Base-by-base conservation (phyloP, 2,888 invertebrate genomes). In the Drosophila conformis region DNA sequence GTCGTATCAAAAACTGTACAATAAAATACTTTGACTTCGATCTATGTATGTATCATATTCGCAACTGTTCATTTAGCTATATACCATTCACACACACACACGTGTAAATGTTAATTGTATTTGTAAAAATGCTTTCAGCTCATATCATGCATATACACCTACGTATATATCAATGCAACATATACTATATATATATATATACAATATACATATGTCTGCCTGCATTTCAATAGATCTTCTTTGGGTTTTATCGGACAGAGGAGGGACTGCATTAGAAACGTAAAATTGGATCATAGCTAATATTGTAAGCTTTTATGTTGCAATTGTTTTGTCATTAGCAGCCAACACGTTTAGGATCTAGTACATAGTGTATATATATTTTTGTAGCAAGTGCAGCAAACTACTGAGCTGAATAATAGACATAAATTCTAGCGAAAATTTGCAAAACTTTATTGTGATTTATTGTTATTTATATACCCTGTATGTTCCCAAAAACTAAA, bases 401-500 rank as follows among this genome's bases (percentile, higher is more conserved):
- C 31, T 56, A 65, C 31, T 56, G 53, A 69, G 82, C 87, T 71
- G 75, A 80, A 67, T 62, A 60, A 76, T 84, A 89, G 87, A 66
- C 71, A 76, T 75, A 71, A 84, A 83, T 75, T 83, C 72, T 85
- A 89, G 84, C 79, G 54, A 76, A 82, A 89, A 79, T 89, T 84
- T 89, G 87, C 79, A 76, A 76, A 82, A 82, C 69, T 68, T 84
- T 78, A 89, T 85, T 84, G 84, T 84, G 84, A 84, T 85, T 87
- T 85, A 85, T 87, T 76, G 79, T 87, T 87, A 84, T 85, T 87
- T 83, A 63, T 80, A 69, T 75, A 76, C 64, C 66, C 80, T 69
- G 69, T 42, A 42, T 27, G 29, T 25, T 18, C 21, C 33, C 27
- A 46, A 25, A 13, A 31, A 18, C 29, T 29, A 2, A 27, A 35